A percentile compares a stretch with the other conserved stretches of the same genome.
Evolutionary conservation across 2,888 invertebrate genomes (phyloP).

Genomic region (Calliscelio sp.): DNA sequence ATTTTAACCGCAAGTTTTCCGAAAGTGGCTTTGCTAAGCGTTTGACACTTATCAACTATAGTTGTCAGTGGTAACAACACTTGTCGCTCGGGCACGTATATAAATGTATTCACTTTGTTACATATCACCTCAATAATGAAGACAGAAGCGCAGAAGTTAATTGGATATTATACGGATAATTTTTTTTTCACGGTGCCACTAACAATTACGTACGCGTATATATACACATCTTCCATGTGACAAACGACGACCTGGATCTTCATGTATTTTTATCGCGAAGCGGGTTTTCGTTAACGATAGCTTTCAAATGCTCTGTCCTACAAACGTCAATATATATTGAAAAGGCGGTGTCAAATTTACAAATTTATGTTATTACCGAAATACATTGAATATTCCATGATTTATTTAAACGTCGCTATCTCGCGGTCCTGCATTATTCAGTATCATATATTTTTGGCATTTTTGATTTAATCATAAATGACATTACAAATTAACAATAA

Average conservation of each 20-base stretch:
- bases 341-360: slow-evolving; percentile 46
- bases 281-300: slow-evolving; percentile 36
- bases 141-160: slow-evolving; percentile 5
- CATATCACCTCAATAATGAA: slow-evolving; percentile 29
- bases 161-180: slow-evolving; percentile 13
- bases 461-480: not conserved
- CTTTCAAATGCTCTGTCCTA: slow-evolving; percentile 48
- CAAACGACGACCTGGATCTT: slow-evolving; percentile 45
- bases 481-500: no score
- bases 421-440: slow-evolving; percentile 23
- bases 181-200: slow-evolving; percentile 21
- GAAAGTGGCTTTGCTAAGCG: slow-evolving; percentile 18
- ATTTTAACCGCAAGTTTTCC: not conserved
- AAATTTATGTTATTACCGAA: slow-evolving; percentile 45
- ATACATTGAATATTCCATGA: slow-evolving; percentile 35
- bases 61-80: slow-evolving; percentile 17
- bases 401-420: slow-evolving; percentile 30
- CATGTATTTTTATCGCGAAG: slow-evolving; percentile 38
- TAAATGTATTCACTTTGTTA: slow-evolving; percentile 29
- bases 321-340: slow-evolving; percentile 51
- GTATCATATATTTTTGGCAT: slow-evolving; percentile 17
- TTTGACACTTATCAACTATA: slow-evolving; percentile 20
- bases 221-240: slow-evolving; percentile 1
- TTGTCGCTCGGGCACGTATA: slow-evolving; percentile 4
- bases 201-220: not conserved